Evolutionary conservation across 2,113 vertebrate genomes (phyloP).

Genomic region (Paracyprichromis sp.): DNA sequence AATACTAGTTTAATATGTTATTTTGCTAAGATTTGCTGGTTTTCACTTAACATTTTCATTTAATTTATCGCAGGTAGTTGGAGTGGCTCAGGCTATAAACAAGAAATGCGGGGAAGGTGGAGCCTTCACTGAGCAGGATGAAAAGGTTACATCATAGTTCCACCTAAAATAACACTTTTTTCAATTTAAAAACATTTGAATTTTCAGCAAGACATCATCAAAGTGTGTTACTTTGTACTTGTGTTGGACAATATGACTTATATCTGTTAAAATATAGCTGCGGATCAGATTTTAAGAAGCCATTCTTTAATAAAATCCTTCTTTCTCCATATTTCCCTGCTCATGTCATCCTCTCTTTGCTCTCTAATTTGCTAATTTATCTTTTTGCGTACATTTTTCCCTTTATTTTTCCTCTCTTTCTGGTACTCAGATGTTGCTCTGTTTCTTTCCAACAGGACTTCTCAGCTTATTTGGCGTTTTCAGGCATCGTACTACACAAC

Average conservation of each 20-base stretch:
- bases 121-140: slow-evolving; percentile 93
- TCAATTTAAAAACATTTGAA: neutral
- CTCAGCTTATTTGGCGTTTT: slow-evolving; percentile 90
- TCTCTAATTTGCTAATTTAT: neutral
- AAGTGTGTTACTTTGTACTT: neutral
- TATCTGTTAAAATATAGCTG: neutral
- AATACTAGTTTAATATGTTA: neutral
- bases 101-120: slow-evolving; percentile 86
- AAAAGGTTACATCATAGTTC: slow-evolving; percentile 76
- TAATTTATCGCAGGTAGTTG: slow-evolving; percentile 80
- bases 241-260: neutral
- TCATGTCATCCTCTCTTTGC: neutral
- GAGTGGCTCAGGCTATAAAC: slow-evolving; percentile 97
- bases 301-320: neutral
- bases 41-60: neutral
- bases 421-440: neutral
- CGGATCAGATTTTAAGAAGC: neutral
- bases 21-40: neutral
- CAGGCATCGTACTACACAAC: slow-evolving; percentile 95
- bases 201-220: neutral
- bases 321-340: neutral
- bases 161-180: neutral
- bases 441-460: slow-evolving; percentile 77
- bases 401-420: neutral
- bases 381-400: neutral